These are phyloP conservation scores for Cydia splendana DNA, from an alignment of 1,140 invertebrate genomes.

Conservation along the genomic window DNA sequence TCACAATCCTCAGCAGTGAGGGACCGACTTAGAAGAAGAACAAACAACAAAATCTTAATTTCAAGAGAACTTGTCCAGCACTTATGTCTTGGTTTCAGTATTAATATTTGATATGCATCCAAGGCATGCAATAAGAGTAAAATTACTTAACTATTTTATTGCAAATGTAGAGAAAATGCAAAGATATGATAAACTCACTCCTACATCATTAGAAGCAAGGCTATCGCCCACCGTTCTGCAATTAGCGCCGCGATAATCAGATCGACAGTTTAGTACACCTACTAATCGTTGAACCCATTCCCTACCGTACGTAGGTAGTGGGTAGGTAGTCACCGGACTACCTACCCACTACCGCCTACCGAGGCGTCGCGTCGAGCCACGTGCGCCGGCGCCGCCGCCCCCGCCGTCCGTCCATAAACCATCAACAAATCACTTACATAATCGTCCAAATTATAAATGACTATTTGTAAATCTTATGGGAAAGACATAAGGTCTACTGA, in stretches of 20 bases:
- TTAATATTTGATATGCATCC: not conserved
- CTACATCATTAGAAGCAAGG: conserved; percentile 5
- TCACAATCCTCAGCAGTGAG: too few species aligned
- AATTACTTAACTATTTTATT: not conserved
- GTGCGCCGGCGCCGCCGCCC: conserved; percentile 23
- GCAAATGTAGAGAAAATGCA: conserved; percentile 13
- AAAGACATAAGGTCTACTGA: too few species aligned
- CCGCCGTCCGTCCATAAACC: conserved; percentile 4
- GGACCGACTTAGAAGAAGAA: too few species aligned
- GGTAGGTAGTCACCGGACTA: too few species aligned
- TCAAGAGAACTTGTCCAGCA: too few species aligned
- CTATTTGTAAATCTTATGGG: too few species aligned
- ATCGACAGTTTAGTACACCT: conserved; percentile 27
- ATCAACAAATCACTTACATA: conserved; percentile 27
- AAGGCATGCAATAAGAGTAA: not conserved
- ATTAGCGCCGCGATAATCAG: conserved; percentile 24
- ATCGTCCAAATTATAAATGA: not conserved
- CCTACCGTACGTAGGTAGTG: conserved; percentile 12
- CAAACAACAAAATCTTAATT: too few species aligned
- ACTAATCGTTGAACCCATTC: conserved; percentile 8
- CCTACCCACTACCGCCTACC: too few species aligned
- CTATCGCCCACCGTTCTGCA: conserved; percentile 24
- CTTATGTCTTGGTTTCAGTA: too few species aligned
- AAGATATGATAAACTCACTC: not conserved
- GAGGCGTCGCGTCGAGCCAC: conserved; percentile 18